These are phyloP conservation scores for Drosophila emarginata DNA, from an alignment of 2,888 invertebrate genomes.

Conservation along the genomic window DNA sequence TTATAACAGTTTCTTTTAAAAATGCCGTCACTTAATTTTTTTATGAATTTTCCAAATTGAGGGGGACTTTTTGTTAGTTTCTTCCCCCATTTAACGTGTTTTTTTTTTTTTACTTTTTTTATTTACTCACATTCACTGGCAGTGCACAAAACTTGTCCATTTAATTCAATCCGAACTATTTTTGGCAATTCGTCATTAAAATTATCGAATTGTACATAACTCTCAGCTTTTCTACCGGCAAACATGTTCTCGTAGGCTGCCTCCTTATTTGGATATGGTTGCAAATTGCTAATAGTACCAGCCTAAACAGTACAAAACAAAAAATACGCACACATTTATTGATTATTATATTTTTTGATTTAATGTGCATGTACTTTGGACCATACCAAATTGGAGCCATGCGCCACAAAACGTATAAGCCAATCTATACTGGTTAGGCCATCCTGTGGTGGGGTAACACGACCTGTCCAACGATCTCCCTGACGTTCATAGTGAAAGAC, in stretches of 20 bases:
- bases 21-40: no score
- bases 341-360: background rate
- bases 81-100: no score
- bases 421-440: slow-evolving; percentile 44
- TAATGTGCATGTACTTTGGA: no score
- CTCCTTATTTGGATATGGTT: slow-evolving; percentile 43
- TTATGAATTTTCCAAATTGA: no score
- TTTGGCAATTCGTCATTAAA: slow-evolving; percentile 54
- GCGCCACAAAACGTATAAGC: slow-evolving; percentile 38
- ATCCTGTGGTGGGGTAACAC: slow-evolving; percentile 33
- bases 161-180: slow-evolving; percentile 40
- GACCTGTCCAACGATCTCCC: slow-evolving; percentile 46
- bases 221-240: slow-evolving; percentile 42
- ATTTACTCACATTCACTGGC: slow-evolving; percentile 51
- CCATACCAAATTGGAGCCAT: slow-evolving; percentile 31
- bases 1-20: background rate
- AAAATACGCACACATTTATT: no score
- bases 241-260: slow-evolving; percentile 39
- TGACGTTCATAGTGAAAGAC: slow-evolving; percentile 50
- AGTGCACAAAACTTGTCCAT: slow-evolving; percentile 46
- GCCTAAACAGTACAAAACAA: slow-evolving; percentile 26
- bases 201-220: slow-evolving; percentile 45
- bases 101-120: background rate
- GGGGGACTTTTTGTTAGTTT: no score
- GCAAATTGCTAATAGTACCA: slow-evolving; percentile 36